Conservation (phyloP, 2,888 invertebrate species). For the Drosophila multiciliata region DNA sequence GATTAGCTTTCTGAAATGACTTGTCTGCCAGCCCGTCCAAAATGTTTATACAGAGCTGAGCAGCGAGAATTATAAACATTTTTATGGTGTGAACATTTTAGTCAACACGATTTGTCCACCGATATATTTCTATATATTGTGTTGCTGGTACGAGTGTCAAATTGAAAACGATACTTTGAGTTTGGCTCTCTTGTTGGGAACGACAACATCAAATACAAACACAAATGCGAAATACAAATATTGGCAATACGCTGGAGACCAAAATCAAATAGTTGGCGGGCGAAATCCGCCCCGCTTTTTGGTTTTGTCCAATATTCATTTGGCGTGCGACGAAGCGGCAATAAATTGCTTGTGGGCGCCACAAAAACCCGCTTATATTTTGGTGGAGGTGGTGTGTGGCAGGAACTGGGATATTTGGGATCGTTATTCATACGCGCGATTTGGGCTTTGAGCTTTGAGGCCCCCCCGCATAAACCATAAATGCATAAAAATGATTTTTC, state of each 20-base stretch:
- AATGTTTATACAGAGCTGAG: slow-evolving; percentile 42
- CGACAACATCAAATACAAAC: slow-evolving; percentile 51
- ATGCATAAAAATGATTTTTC: slow-evolving; percentile 73
- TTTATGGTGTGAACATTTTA: slow-evolving; percentile 43
- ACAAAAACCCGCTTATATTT: slow-evolving; percentile 7
- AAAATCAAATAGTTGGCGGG: slow-evolving; percentile 70
- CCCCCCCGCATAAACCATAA: slow-evolving; percentile 62
- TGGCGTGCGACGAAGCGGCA: slow-evolving; percentile 74
- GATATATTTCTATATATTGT: neutral
- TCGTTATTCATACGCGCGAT: slow-evolving; percentile 9
- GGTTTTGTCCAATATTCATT: slow-evolving; percentile 67
- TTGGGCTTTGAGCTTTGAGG: slow-evolving; percentile 41
- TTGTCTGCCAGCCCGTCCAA: slow-evolving; percentile 23
- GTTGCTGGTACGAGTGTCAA: slow-evolving; percentile 37
- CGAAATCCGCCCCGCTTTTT: slow-evolving; percentile 10
- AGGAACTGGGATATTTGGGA: slow-evolving; percentile 5
- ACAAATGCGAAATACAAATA: slow-evolving; percentile 67
- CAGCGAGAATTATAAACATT: slow-evolving; percentile 25
- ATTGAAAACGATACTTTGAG: slow-evolving; percentile 67
- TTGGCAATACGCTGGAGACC: slow-evolving; percentile 76
- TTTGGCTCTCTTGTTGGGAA: slow-evolving; percentile 28
- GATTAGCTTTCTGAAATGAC: slow-evolving; percentile 33
- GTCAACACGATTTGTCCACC: neutral
- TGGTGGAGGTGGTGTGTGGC: neutral
- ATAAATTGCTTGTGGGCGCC: slow-evolving; percentile 63